Evolutionary conservation across 2,113 vertebrate species (phyloP), one percentile per base, ranked within the genome.

Genomic region (Bubo bubo): DNA sequence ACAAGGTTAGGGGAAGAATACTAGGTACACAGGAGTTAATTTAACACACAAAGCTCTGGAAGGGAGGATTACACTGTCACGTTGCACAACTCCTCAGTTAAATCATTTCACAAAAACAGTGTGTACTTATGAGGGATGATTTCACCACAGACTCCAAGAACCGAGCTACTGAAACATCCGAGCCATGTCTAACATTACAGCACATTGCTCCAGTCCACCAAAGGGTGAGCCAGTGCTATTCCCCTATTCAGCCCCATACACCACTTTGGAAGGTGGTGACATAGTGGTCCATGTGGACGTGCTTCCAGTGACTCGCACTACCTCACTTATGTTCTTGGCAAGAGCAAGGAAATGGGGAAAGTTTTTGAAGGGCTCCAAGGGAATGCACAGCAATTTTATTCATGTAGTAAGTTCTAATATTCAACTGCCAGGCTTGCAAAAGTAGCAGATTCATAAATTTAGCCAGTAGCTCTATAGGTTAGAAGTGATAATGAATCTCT

Each of bases 201-300:
- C 26, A 68, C 30, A 19, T 16, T 49, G 27, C 35, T 82, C 20
- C 52, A 79, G 35, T 15, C 27, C 52, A 52, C 15, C 23, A 60
- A 56, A 59, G n/a, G 10, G 18, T 30, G 92, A 15, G 17, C 24
- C 2, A 6, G 28, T 27, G 49, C 58, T 41, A 5, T 2, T 59
- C 23, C 56, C 35, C 35, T 53, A 11, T 27, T 34, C 49, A 88
- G 58, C 11, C 3, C 3, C 37, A 58, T 3, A 5, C 0, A 1
- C 11, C 30, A 14, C 70, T 92, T 53, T n/a, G 50, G 21, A 70
- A 93, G 39, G 62, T n/a, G 45, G 39, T 18, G 43, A 27, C 3
- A 1, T 1, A 58, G 37, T 4, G 15, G 43, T 28, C 43, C 2
- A 0, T 34, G 27, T 3, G 32, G 43, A 60, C 12, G 6, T 3